These are phyloP conservation scores for Sapajus apella DNA, from an alignment of 2,113 vertebrate genomes.

Conservation along the genomic window DNA sequence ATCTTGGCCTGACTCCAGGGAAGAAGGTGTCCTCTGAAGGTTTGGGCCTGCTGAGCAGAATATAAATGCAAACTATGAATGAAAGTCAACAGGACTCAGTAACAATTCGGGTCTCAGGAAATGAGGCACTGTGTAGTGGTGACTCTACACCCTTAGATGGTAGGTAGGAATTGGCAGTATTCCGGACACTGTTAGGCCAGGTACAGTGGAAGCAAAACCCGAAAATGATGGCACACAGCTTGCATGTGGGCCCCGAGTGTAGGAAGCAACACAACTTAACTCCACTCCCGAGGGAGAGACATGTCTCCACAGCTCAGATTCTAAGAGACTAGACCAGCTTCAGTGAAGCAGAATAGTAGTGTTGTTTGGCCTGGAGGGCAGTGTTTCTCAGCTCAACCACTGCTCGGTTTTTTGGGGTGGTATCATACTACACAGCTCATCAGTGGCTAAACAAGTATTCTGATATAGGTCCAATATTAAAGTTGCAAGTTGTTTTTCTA, in stretches of 20 bases:
- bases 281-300: neutral
- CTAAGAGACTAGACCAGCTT: neutral
- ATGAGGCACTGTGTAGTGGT: neutral
- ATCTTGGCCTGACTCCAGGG: neutral
- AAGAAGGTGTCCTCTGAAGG: neutral
- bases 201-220: neutral
- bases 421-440: neutral
- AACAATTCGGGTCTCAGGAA: neutral
- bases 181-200: neutral
- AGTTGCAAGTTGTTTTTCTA: neutral
- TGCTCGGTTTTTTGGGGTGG: neutral
- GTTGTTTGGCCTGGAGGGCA: neutral
- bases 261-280: neutral
- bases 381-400: neutral
- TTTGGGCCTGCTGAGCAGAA: neutral
- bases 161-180: neutral
- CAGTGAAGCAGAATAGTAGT: neutral
- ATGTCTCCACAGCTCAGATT: neutral
- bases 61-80: neutral
- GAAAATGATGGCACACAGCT: neutral
- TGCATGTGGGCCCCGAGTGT: neutral
- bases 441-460: neutral
- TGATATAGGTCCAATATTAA: neutral
- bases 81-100: neutral
- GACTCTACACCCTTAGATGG: neutral